Conservation (phyloP, 2,888 invertebrate species). For the Brachyopa scutellaris region DNA sequence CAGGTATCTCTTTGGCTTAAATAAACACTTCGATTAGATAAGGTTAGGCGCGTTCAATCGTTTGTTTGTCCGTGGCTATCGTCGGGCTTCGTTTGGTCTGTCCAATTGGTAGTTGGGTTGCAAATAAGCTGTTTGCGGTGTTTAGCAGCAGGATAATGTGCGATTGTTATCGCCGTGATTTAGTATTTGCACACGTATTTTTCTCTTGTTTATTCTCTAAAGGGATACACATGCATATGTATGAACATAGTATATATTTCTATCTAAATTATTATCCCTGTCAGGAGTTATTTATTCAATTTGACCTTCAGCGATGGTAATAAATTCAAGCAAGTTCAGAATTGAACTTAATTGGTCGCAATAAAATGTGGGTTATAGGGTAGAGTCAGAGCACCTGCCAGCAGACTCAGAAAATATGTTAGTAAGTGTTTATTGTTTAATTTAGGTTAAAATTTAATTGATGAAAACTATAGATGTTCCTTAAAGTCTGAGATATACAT, state of each 20-base stretch:
- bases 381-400: too few species aligned
- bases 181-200: conserved; percentile 43
- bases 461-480: too few species aligned
- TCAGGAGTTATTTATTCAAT: conserved; percentile 48
- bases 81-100: conserved; percentile 32
- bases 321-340: conserved; percentile 14
- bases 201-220: not conserved
- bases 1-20: conserved; percentile 61
- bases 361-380: too few species aligned
- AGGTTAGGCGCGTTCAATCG: conserved; percentile 38
- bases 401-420: too few species aligned
- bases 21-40: conserved; percentile 57
- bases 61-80: conserved; percentile 46
- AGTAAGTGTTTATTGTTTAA: too few species aligned
- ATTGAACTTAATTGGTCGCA: too few species aligned
- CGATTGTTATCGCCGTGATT: conserved; percentile 59
- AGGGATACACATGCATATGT: too few species aligned
- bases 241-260: conserved; percentile 12
- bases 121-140: conserved; percentile 69
- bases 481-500: too few species aligned
- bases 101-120: conserved; percentile 61
- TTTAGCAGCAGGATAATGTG: conserved; percentile 51
- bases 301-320: conserved; percentile 28
- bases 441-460: too few species aligned
- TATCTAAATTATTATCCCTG: conserved; percentile 44